These are phyloP conservation scores for Gadus chalcogrammus DNA, from an alignment of 2,113 vertebrate genomes.

Conservation along the genomic window DNA sequence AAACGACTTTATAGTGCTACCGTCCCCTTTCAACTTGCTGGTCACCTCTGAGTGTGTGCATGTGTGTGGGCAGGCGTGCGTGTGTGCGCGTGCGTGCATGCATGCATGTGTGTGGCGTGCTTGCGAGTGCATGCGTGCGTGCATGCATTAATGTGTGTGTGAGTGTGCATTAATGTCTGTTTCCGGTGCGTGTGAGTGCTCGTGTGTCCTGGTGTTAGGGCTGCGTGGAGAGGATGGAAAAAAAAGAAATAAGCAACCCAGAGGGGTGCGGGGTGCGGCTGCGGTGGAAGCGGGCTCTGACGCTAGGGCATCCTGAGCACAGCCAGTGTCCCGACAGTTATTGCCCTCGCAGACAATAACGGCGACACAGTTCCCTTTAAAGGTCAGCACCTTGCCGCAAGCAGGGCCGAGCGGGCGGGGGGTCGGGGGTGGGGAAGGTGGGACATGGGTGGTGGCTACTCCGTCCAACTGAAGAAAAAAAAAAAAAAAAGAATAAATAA, in stretches of 20 bases:
- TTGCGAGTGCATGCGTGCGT: background rate
- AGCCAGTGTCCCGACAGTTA: constrained; percentile 64
- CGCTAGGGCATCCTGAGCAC: constrained; percentile 57
- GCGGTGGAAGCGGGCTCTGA: constrained; percentile 39
- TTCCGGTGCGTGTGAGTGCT: constrained; percentile 7
- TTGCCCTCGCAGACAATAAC: constrained; percentile 70
- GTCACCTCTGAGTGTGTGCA: constrained; percentile 1
- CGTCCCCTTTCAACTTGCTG: constrained; percentile 22
- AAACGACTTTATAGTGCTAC: constrained; percentile 19
- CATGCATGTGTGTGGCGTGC: background rate
- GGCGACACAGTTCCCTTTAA: constrained; percentile 66
- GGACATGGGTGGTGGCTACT: background rate
- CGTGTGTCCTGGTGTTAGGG: constrained; percentile 20
- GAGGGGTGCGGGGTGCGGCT: background rate
- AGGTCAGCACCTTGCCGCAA: constrained; percentile 68
- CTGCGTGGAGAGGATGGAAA: background rate
- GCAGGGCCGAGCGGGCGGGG: constrained; percentile 36
- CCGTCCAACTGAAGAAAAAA: background rate
- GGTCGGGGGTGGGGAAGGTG: background rate
- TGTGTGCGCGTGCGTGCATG: background rate
- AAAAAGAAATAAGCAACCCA: background rate
- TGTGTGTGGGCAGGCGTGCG: constrained; percentile 13
- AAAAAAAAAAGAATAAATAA: background rate
- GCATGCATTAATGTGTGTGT: background rate
- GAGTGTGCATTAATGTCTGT: background rate